These are phyloP conservation scores for Netelia virgata DNA, from an alignment of 2,888 invertebrate genomes.

Conservation along the genomic window DNA sequence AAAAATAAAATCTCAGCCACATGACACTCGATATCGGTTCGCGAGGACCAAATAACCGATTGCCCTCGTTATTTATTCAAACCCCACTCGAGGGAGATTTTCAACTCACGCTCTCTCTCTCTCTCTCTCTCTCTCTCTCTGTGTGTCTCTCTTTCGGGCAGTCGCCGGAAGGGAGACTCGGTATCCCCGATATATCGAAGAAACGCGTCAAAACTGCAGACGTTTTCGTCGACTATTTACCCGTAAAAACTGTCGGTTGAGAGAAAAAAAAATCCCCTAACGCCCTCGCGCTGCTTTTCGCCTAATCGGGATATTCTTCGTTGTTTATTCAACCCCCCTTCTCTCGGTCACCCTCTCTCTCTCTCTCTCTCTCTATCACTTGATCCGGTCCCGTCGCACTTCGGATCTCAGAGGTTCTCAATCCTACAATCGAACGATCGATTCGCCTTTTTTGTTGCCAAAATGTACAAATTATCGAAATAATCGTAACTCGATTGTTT, in stretches of 20 bases:
- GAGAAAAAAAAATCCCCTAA: slow-evolving; percentile 33
- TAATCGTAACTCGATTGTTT: no score
- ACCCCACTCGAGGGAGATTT: slow-evolving; percentile 47
- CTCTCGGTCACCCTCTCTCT: slow-evolving; percentile 10
- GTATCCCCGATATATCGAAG: background rate
- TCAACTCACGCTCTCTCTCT: background rate
- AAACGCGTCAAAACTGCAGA: slow-evolving; percentile 33
- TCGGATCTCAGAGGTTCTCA: slow-evolving; percentile 34
- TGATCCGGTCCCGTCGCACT: background rate
- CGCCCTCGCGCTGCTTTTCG: slow-evolving; percentile 23
- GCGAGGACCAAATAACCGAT: slow-evolving; percentile 42
- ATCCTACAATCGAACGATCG: background rate
- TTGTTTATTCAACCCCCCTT: slow-evolving; percentile 48
- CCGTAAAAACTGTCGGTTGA: slow-evolving; percentile 27
- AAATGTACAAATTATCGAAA: no score
- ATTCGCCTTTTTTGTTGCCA: no score
- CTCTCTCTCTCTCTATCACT: background rate
- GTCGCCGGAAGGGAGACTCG: background rate
- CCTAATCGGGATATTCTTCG: slow-evolving; percentile 45
- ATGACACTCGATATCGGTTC: slow-evolving; percentile 28
- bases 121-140: background rate
- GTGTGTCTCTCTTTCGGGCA: background rate
- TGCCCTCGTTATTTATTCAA: slow-evolving; percentile 63
- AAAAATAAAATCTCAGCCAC: slow-evolving; percentile 48
- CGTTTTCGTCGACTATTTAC: slow-evolving; percentile 36